These are phyloP conservation scores for Heliconius aoede DNA, from an alignment of 2,888 invertebrate species.

Conservation along the genomic window DNA sequence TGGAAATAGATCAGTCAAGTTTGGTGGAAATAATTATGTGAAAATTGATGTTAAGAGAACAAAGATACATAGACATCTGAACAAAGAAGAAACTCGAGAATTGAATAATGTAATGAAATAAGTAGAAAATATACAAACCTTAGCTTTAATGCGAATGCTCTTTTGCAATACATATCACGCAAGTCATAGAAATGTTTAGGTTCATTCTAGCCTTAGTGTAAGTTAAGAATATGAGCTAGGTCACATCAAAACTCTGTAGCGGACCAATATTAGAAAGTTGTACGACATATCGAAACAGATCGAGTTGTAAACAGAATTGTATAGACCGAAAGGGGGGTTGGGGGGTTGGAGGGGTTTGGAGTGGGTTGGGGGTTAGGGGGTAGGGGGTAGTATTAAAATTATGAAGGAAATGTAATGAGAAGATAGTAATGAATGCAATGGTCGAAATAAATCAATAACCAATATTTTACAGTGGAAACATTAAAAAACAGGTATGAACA, in stretches of 20 bases:
- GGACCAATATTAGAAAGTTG: conserved; percentile 85
- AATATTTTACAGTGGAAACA: not conserved
- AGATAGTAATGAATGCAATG: not conserved
- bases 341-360: not conserved
- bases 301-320: conserved; percentile 52
- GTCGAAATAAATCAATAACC: conserved; percentile 1
- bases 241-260: conserved; percentile 81
- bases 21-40: conserved; percentile 23
- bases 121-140: conserved; percentile 52
- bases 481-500: not conserved
- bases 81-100: conserved; percentile 24
- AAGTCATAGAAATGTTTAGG: conserved; percentile 78
- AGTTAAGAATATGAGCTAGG: conserved; percentile 72
- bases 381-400: no score
- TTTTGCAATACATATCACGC: conserved; percentile 83
- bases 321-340: not conserved
- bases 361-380: not conserved
- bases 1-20: conserved; percentile 16
- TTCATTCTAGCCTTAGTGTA: conserved; percentile 77
- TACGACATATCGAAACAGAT: conserved; percentile 75
- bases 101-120: conserved; percentile 35
- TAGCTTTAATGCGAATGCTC: conserved; percentile 79
- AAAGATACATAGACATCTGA: conserved; percentile 2
- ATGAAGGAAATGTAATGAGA: not conserved
- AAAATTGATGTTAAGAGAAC: conserved; percentile 11